Base-by-base conservation (phyloP, 2,888 invertebrate species). In the Heteropelma amictum region DNA sequence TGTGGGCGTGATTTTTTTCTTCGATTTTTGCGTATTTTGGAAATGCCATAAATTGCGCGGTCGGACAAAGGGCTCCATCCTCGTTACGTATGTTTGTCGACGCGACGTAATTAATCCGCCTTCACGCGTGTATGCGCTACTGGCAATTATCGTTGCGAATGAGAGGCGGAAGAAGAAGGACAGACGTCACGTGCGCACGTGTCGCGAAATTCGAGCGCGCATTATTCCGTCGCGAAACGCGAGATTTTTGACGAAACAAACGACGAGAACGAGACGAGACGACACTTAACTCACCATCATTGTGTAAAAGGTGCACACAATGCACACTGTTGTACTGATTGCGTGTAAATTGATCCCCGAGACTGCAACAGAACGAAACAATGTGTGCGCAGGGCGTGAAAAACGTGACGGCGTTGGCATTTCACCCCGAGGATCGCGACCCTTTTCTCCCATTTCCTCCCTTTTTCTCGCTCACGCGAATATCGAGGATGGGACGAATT, bases 261-360 rank as follows among this genome's bases (percentile, higher is more conserved):
- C 73, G 63, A 68, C 68, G 68, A 54, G 30, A 67, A 47, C 28
- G 54, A 47, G n/a, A 45, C 26, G 38, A 45, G 38, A 53, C 10
- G 51, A 53, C 35, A 60, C 21, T 40, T 45, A 71, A 73, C 89
- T 88, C 84, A 92, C 94, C 26, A 94, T 83, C 0, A 94, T 93
- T 4, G 94, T 94, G 81, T 95, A 93, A 49, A 95, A 93, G n/a
- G 94, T 94, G 83, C 95, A 95, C 1, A 93, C 90, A 2, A 92
- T 88, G 81, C 94, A 94, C 10, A 94, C 91, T 0, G 93, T 90
- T 0, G 93, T 38, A 26, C 93, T 92, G 42, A 94, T 91, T 1
- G 92, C 89, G 83, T 93, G 93, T 4, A 93, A 91, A 69, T 92
- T 88, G 2, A 93, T 90, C 35, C 94, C 93, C 67, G 93, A 94